These are phyloP conservation scores for Caenorhabditis becei DNA, from an alignment of 2,888 invertebrate genomes.

Conservation along the genomic window DNA sequence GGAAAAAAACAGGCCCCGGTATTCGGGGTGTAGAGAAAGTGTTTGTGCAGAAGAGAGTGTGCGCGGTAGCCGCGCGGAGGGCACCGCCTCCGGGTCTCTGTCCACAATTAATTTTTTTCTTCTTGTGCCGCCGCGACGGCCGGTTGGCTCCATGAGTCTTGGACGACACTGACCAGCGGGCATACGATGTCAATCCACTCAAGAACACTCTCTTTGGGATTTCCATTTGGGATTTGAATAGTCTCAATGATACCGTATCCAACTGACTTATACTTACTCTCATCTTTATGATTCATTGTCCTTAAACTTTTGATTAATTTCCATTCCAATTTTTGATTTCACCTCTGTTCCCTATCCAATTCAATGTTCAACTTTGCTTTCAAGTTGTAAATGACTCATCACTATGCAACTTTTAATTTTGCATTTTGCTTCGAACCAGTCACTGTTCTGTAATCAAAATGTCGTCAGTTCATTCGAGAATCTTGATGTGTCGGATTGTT, in stretches of 20 bases:
- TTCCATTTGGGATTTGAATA: slow-evolving; percentile 9
- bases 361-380: too few species aligned
- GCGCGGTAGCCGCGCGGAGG: slow-evolving; percentile 60
- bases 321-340: slow-evolving; percentile 3
- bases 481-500: not conserved
- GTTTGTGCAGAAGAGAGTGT: slow-evolving; percentile 29
- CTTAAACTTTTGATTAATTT: too few species aligned
- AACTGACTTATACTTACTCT: not conserved
- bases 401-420: too few species aligned
- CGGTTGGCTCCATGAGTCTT: slow-evolving; percentile 59
- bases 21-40: slow-evolving; percentile 37
- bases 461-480: not conserved
- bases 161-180: slow-evolving; percentile 43
- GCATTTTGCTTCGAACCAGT: not conserved
- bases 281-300: too few species aligned
- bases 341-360: slow-evolving; percentile 1
- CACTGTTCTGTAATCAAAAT: slow-evolving; percentile 1
- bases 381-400: too few species aligned
- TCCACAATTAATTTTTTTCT: slow-evolving; percentile 60
- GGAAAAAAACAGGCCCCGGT: slow-evolving; percentile 51
- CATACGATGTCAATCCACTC: slow-evolving; percentile 52
- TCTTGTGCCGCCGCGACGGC: slow-evolving; percentile 49
- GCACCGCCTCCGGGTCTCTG: slow-evolving; percentile 60
- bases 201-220: slow-evolving; percentile 24
- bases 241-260: slow-evolving; percentile 18